Conservation (phyloP, 30 jellyfish, hydroid and myxozoan species). For the Rhopilema esculentum region DNA sequence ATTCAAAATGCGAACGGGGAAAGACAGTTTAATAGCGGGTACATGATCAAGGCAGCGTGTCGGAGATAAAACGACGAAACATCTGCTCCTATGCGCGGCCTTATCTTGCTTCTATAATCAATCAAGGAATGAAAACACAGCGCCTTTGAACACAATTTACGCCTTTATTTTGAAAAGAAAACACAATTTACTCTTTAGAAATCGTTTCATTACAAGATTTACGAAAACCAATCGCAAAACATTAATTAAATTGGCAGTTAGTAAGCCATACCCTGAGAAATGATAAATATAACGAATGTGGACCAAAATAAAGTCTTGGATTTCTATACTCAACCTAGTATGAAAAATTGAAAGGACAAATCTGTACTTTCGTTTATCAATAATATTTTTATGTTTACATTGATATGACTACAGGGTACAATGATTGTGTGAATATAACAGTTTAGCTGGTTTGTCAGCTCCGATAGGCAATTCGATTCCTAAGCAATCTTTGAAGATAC, state of each 20-base stretch:
- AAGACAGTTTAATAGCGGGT: background rate
- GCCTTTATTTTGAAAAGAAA: constrained; percentile 59
- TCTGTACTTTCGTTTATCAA: background rate
- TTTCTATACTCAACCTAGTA: background rate
- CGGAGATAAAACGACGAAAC: constrained; percentile 21
- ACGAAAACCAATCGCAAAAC: constrained; percentile 52
- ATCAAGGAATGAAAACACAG: constrained; percentile 55
- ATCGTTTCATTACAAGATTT: constrained; percentile 63
- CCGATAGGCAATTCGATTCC: background rate
- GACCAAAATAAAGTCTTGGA: constrained; percentile 43
- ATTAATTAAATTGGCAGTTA: constrained; percentile 65
- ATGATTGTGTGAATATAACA: background rate
- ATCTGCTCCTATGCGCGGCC: constrained; percentile 36
- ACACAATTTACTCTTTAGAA: constrained; percentile 59
- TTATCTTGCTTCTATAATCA: constrained; percentile 51
- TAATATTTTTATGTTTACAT: background rate
- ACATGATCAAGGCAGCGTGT: constrained; percentile 48
- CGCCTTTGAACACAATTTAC: constrained; percentile 54
- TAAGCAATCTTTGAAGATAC: background rate
- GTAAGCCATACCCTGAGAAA: constrained; percentile 63
- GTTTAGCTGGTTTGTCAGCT: background rate
- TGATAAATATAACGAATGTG: constrained; percentile 8
- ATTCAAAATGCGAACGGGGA: background rate
- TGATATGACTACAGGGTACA: background rate
- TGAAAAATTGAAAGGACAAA: background rate